phyloP scores from a whole-genome alignment of 1,140 invertebrate genomes.

The Maniola jurtina region DNA sequence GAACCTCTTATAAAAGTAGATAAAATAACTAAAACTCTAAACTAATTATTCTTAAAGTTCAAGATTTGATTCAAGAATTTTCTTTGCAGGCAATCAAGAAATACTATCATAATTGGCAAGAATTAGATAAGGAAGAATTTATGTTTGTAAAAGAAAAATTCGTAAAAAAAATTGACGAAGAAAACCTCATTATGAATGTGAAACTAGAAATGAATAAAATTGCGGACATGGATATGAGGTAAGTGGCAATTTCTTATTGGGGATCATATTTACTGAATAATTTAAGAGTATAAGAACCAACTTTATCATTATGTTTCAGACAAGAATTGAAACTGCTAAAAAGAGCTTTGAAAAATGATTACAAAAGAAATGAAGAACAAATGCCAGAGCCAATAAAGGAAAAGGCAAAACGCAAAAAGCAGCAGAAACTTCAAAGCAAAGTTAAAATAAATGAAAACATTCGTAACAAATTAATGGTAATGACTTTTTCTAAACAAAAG shows the following conservation, averaged over 20 bases:
- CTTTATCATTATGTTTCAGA: conserved; percentile 35
- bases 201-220: conserved; percentile 44
- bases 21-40: no score
- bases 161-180: conserved; percentile 38
- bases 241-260: conserved; percentile 7
- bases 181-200: conserved; percentile 42
- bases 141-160: conserved; percentile 45
- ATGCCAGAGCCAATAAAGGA: conserved; percentile 47
- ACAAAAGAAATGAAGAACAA: conserved; percentile 40
- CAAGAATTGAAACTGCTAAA: conserved; percentile 42
- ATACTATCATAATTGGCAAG: conserved; percentile 46
- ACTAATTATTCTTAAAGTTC: no score
- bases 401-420: conserved; percentile 32
- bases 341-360: conserved; percentile 51
- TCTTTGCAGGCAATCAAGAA: conserved; percentile 40
- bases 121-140: conserved; percentile 37
- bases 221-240: conserved; percentile 54
- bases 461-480: conserved; percentile 46
- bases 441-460: conserved; percentile 29
- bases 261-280: no score
- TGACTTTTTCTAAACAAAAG: no score
- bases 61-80: no score
- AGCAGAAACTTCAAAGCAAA: conserved; percentile 33
- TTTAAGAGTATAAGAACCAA: no score
- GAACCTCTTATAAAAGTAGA: conserved; percentile 42